These are phyloP conservation scores for Pristiophorus japonicus DNA, from an alignment of 2,113 vertebrate species.

Conservation along the genomic window DNA sequence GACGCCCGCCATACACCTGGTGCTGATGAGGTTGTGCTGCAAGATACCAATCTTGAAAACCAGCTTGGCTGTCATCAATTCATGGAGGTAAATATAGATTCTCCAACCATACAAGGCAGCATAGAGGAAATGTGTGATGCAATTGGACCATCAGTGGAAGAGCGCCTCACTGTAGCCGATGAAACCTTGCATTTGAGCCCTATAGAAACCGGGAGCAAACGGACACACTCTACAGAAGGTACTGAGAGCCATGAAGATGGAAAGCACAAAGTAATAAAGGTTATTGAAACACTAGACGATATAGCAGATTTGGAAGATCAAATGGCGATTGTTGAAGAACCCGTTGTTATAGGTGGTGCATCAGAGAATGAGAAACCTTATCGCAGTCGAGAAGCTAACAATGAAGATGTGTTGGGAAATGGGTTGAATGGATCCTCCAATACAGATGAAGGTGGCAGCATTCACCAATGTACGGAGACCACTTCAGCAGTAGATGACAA, in stretches of 20 bases:
- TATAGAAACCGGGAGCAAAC: background rate
- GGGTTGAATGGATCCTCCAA: background rate
- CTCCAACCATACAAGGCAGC: background rate
- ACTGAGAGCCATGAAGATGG: background rate
- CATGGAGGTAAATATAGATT: background rate
- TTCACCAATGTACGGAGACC: background rate
- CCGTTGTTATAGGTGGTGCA: background rate
- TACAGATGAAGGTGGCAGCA: too few species aligned
- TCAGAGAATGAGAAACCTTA: background rate
- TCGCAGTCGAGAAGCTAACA: background rate
- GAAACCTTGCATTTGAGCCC: background rate
- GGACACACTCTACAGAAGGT: too few species aligned
- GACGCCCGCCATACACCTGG: background rate
- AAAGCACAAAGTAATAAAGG: background rate
- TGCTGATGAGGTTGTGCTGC: too few species aligned
- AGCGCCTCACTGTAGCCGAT: background rate
- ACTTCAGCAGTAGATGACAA: background rate
- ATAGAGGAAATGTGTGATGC: background rate
- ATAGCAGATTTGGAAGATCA: background rate
- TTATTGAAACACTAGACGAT: conserved; percentile 21
- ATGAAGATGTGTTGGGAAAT: background rate
- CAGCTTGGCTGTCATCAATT: background rate
- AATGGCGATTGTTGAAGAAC: background rate
- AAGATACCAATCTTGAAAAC: background rate
- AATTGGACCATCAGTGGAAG: background rate